Evolutionary conservation across 2,888 invertebrate species (phyloP).

Genomic region (Halocaridina rubra): DNA sequence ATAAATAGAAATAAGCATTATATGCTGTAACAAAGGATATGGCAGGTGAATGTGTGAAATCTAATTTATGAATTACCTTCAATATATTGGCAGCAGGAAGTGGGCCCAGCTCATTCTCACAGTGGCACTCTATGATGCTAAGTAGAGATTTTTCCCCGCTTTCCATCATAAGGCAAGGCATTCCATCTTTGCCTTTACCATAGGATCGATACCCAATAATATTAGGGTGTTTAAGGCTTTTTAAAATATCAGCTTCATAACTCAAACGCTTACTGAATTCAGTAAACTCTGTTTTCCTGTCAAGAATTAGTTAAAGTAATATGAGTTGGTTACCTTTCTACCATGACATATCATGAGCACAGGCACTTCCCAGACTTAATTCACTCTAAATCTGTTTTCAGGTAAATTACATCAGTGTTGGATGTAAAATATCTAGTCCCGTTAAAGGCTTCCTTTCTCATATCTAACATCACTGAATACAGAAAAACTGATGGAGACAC

Average conservation of each 20-base stretch:
- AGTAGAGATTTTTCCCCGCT: conserved; percentile 80
- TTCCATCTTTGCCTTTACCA: conserved; percentile 71
- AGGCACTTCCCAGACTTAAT: too few relatives aligned
- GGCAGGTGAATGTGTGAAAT: too few relatives aligned
- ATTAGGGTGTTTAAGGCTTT: conserved; percentile 80
- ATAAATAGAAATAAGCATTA: not conserved
- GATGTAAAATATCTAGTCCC: too few relatives aligned
- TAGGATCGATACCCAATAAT: conserved; percentile 81
- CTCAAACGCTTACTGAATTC: conserved; percentile 74
- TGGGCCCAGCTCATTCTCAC: conserved; percentile 73
- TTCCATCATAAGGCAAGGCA: conserved; percentile 80
- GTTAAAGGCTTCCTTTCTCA: too few relatives aligned
- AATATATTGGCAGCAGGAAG: conserved; percentile 71
- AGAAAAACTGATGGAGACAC: too few relatives aligned
- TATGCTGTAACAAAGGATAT: too few relatives aligned
- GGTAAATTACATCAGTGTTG: too few relatives aligned
- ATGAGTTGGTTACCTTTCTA: too few relatives aligned
- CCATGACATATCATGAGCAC: too few relatives aligned
- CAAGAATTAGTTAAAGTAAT: not conserved
- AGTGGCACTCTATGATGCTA: conserved; percentile 78
- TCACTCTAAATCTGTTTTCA: too few relatives aligned
- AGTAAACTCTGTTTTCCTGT: not conserved
- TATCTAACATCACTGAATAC: too few relatives aligned
- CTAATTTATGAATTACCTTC: too few relatives aligned
- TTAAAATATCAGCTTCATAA: conserved; percentile 79